These are phyloP conservation scores for Hofmannophila pseudospretella DNA, from an alignment of 2,888 invertebrate genomes.

Conservation along the genomic window DNA sequence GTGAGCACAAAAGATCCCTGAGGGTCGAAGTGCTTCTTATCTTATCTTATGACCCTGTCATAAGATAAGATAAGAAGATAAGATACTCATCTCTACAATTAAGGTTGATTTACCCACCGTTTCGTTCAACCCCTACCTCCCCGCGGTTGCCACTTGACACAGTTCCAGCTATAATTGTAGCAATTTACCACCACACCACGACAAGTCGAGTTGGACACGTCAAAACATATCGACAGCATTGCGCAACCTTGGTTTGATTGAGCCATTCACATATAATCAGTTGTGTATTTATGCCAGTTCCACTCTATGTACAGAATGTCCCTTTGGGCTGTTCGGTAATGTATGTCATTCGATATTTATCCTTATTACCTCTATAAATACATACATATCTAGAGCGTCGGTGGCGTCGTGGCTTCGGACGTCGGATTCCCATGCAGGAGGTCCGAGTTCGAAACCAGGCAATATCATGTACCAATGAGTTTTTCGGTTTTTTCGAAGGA, in stretches of 20 bases:
- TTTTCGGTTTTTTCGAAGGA: no score
- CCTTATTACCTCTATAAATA: constrained; percentile 8
- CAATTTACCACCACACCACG: constrained; percentile 52
- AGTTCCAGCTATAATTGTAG: constrained; percentile 69
- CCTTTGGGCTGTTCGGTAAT: constrained; percentile 34
- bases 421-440: no score
- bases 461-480: no score
- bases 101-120: no score
- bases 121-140: constrained; percentile 32
- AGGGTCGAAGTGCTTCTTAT: no score
- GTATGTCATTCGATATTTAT: constrained; percentile 9
- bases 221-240: constrained; percentile 66
- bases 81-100: no score
- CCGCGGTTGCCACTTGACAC: constrained; percentile 55
- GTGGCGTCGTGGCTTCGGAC: no score
- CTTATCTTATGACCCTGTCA: no score
- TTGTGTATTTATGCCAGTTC: constrained; percentile 48
- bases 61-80: no score
- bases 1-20: no score
- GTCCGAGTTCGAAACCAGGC: no score
- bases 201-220: constrained; percentile 49
- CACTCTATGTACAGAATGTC: constrained; percentile 37
- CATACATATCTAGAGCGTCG: no score
- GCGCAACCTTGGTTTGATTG: constrained; percentile 58
- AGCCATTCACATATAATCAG: constrained; percentile 64